These are phyloP conservation scores for Druon quercuslanigerum DNA, from an alignment of 1,140 invertebrate species.

Conservation along the genomic window DNA sequence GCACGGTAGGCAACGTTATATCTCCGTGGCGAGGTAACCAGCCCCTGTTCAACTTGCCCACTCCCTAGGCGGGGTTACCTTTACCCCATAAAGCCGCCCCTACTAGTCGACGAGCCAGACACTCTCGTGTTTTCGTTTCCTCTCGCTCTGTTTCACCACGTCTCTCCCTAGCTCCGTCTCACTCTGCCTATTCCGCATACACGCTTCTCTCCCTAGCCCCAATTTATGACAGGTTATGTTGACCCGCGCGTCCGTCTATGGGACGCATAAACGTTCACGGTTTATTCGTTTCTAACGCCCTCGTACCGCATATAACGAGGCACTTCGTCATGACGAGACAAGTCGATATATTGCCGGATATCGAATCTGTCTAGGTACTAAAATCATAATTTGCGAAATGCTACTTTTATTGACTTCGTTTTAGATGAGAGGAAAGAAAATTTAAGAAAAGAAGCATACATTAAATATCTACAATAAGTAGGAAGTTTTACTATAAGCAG, in stretches of 20 bases:
- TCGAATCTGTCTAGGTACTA: conserved; percentile 27
- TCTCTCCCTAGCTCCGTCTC: conserved; percentile 23
- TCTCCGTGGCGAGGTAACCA: neutral
- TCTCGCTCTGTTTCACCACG: conserved; percentile 5
- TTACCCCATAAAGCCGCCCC: conserved; percentile 30
- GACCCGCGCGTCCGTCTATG: conserved; percentile 37
- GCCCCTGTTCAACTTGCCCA: neutral
- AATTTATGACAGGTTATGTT: conserved; percentile 48
- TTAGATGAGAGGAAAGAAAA: neutral
- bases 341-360: conserved; percentile 27
- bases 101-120: conserved; percentile 17
- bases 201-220: conserved; percentile 13
- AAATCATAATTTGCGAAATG: conserved; percentile 19
- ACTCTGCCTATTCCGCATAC: neutral
- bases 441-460: no score
- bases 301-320: conserved; percentile 26
- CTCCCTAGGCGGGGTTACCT: neutral
- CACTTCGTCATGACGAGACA: conserved; percentile 8
- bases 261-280: conserved; percentile 29
- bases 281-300: conserved; percentile 29
- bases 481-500: no score
- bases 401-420: neutral
- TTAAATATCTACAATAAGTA: no score
- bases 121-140: conserved; percentile 26
- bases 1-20: conserved; percentile 39